Conservation (phyloP, 2,113 vertebrate species). For the Salvelinus alpinus region DNA sequence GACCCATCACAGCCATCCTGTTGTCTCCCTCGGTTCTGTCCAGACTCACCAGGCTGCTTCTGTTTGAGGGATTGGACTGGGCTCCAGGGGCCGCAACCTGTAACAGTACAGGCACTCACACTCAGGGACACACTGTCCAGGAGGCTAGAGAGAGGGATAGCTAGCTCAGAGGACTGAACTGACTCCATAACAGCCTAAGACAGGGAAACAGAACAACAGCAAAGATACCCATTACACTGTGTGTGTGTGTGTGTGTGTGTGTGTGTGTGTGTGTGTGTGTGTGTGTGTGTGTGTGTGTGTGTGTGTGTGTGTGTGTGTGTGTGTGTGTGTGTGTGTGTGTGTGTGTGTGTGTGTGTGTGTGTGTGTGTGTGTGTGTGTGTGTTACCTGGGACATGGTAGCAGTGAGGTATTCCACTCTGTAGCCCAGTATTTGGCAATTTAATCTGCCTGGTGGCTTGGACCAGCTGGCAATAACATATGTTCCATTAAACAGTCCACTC, state of each 20-base stretch:
- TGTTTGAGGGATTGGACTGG: constrained; percentile 70
- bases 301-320: no score
- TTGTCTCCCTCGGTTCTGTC: background rate
- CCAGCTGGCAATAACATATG: constrained; percentile 77
- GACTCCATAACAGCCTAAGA: constrained; percentile 73
- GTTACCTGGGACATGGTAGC: constrained; percentile 52
- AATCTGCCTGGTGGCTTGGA: constrained; percentile 69
- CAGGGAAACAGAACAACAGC: background rate
- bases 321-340: background rate
- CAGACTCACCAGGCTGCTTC: constrained; percentile 57
- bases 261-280: no score
- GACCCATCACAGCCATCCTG: constrained; percentile 12
- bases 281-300: background rate
- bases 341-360: background rate
- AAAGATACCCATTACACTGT: background rate
- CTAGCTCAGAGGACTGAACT: constrained; percentile 73
- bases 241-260: background rate
- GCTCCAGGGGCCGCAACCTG: constrained; percentile 86
- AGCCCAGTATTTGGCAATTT: constrained; percentile 81
- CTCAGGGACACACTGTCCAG: constrained; percentile 78
- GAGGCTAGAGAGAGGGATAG: constrained; percentile 72
- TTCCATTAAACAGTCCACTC: constrained; percentile 76
- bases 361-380: no score
- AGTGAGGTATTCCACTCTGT: constrained; percentile 78
- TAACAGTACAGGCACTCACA: constrained; percentile 81